Base-by-base conservation (phyloP, 2,888 invertebrate genomes). In the Notodonta dromedarius region DNA sequence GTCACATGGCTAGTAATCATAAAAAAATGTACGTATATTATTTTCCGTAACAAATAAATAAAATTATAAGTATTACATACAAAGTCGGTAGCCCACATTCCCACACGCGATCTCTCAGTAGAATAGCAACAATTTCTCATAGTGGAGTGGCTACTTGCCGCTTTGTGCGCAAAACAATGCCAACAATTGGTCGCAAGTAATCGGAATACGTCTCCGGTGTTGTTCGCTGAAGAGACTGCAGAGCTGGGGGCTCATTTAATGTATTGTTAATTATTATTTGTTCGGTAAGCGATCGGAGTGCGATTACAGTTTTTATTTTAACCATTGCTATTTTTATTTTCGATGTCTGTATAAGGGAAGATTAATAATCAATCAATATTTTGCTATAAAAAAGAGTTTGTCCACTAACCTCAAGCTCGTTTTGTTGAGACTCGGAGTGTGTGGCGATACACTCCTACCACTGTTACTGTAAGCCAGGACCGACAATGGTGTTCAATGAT, bases 121-220 rank as follows among this genome's bases (percentile, higher is more conserved):
- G 68, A 84, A 80, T 79, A 63, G 86, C 83, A 83, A 88, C 86
- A 85, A 80, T 92, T 92, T 93, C 93, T 91, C 91, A 91, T 88
- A 86, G 81, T 75, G 72, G 68, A 86, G 87, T 83, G 83, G 80
- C 79, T 80, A 82, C 83, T 88, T 77, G 77, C 61, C 70, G 80
- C 84, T 83, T 91, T 89, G 85, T 91, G 70, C 82, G 60, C 71
- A 65, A 79, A 85, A 92, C 91, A 92, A 91, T 88, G 69, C 68
- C 68, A 70, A 87, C 87, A 87, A 87, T 83, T 76, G 82, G 74
- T 74, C 69, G 62, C 58, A 88, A 86, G 87, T 82, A 79, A 82
- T 80, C 75, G 77, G 77, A 83, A 83, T 82, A 82, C 80, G 77
- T 86, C 85, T 85, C 73, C 77, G 75, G 61, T 70, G 72, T 78